Conservation (phyloP, 1,140 invertebrate species). For the Paraescarpia echinospica region DNA sequence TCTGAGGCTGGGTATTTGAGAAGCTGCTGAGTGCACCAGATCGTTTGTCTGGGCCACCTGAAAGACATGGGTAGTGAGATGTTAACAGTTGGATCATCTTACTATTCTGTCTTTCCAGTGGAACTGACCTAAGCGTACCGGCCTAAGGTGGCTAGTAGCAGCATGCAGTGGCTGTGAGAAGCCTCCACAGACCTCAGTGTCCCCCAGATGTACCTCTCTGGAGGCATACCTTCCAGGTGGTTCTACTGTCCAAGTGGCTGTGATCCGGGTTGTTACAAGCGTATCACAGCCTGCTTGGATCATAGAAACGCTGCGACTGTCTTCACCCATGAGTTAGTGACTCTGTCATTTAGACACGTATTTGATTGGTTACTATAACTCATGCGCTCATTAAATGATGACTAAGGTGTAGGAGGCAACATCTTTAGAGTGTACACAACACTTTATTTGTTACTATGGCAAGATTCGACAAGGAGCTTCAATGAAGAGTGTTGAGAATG, state of each 20-base stretch:
- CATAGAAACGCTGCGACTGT: slow-evolving; percentile 32
- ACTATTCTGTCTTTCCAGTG: slow-evolving; percentile 87
- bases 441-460: too few relatives aligned
- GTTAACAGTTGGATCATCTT: slow-evolving; percentile 70
- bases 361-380: too few relatives aligned
- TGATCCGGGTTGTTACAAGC: slow-evolving; percentile 60
- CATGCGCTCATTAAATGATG: too few relatives aligned
- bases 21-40: neutral
- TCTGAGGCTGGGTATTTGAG: neutral
- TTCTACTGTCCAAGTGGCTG: slow-evolving; percentile 65
- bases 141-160: neutral
- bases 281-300: slow-evolving; percentile 59
- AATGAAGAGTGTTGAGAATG: slow-evolving; percentile 38
- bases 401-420: too few relatives aligned
- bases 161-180: neutral
- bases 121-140: neutral
- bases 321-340: neutral
- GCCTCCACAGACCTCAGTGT: neutral
- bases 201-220: neutral
- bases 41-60: slow-evolving; percentile 57
- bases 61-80: slow-evolving; percentile 98
- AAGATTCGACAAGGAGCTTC: too few relatives aligned
- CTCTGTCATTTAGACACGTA: neutral
- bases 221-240: neutral
- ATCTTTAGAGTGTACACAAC: too few relatives aligned